Percentiles rank a stretch among this genome's conserved stretches.
phyloP scores from a whole-genome alignment of 2,888 invertebrate genomes.

The Hipparchia sbordonii region DNA sequence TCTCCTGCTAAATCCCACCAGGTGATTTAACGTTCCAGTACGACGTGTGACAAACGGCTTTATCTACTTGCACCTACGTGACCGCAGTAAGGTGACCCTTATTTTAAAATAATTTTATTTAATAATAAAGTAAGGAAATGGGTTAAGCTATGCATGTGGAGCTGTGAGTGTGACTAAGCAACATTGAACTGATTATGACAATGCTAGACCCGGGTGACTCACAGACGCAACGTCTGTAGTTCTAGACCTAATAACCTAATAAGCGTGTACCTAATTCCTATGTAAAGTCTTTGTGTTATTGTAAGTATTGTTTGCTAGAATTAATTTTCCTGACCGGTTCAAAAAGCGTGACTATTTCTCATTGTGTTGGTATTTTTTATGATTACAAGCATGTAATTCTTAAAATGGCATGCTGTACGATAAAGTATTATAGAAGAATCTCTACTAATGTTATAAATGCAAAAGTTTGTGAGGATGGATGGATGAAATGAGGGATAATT shows the following conservation, averaged over 20 bases:
- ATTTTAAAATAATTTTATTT: neutral
- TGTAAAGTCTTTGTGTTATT: conserved; percentile 7
- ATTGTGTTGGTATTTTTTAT: neutral
- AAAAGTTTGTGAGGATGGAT: too few relatives aligned
- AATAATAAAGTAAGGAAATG: conserved; percentile 3
- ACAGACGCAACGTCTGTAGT: conserved; percentile 7
- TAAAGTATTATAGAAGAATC: too few relatives aligned
- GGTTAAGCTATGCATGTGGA: neutral
- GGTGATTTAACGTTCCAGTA: too few relatives aligned
- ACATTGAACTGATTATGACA: conserved; percentile 31
- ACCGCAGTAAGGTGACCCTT: too few relatives aligned
- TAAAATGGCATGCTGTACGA: neutral
- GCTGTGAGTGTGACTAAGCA: conserved; percentile 20
- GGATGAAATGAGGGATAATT: too few relatives aligned
- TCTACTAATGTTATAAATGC: too few relatives aligned
- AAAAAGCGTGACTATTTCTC: neutral
- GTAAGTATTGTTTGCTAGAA: neutral
- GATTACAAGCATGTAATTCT: too few relatives aligned
- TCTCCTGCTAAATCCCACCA: too few relatives aligned
- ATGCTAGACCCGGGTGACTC: conserved; percentile 18
- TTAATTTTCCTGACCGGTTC: neutral
- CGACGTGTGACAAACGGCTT: too few relatives aligned
- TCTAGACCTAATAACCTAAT: conserved; percentile 27
- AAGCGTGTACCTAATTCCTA: conserved; percentile 7
- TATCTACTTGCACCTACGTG: too few relatives aligned